These are phyloP conservation scores for Chrysaora quinquecirrha DNA, from an alignment of 30 jellyfish, hydroid and myxozoan species.

Conservation along the genomic window DNA sequence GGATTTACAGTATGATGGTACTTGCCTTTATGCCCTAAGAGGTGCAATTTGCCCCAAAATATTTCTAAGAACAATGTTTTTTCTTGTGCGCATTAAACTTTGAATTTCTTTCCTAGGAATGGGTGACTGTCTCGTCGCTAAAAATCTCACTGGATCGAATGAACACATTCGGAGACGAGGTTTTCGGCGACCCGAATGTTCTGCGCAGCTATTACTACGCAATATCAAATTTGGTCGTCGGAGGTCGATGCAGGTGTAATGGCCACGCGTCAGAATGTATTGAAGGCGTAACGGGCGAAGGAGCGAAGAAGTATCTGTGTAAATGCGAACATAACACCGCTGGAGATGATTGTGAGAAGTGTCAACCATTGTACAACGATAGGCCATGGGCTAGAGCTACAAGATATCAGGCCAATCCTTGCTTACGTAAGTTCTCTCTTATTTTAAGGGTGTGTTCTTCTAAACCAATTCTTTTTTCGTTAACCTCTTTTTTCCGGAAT, in stretches of 20 bases:
- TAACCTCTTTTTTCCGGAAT: no score
- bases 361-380: conserved; percentile 90
- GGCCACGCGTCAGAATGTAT: conserved; percentile 98
- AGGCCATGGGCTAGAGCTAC: conserved; percentile 91
- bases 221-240: conserved; percentile 93
- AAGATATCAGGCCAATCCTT: conserved; percentile 76
- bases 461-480: no score
- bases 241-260: conserved; percentile 97
- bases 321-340: conserved; percentile 93
- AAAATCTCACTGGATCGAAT: conserved; percentile 81
- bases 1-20: no score
- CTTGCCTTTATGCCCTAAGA: no score
- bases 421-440: conserved; percentile 83
- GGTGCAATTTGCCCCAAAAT: no score
- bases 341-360: conserved; percentile 95
- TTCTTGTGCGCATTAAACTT: not conserved
- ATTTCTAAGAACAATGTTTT: no score
- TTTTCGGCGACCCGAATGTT: conserved; percentile 94
- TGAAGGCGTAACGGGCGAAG: conserved; percentile 36
- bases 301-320: conserved; percentile 52
- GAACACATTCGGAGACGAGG: conserved; percentile 98
- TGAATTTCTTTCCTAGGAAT: conserved; percentile 53
- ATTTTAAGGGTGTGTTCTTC: no score
- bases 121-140: conserved; percentile 95
- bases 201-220: conserved; percentile 95